phyloP scores from a whole-genome alignment of 2,797 vertebrate species.

The Mormyrus hasselquistii region DNA sequence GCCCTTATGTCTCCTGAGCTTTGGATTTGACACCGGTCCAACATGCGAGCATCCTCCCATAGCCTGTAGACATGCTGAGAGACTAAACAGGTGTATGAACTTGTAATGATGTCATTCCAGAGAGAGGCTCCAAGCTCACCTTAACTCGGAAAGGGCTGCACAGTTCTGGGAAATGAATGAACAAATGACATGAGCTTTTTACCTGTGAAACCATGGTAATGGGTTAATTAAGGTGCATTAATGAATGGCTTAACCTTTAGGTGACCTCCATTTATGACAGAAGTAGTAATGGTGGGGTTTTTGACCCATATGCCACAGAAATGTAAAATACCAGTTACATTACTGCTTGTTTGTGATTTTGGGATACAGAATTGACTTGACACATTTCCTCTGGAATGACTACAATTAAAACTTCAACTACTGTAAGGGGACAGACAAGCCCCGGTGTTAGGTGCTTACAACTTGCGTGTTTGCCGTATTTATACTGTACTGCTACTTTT shows the following conservation, averaged over 20 bases:
- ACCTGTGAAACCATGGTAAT: not conserved
- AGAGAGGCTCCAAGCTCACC: not conserved
- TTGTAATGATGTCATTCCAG: not conserved
- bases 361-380: not conserved
- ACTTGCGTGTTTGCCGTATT: not conserved
- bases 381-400: conserved; percentile 3
- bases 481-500: conserved; percentile 8
- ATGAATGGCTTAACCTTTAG: not conserved
- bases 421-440: not conserved
- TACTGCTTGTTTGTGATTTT: not conserved
- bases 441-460: not conserved
- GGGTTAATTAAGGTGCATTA: not conserved
- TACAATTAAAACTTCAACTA: not conserved
- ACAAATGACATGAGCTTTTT: not conserved
- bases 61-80: not conserved
- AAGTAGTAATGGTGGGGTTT: not conserved
- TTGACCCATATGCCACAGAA: not conserved
- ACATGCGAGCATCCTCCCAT: not conserved
- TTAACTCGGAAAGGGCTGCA: not conserved
- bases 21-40: not conserved
- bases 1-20: not conserved
- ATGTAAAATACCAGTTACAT: not conserved
- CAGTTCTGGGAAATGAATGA: not conserved
- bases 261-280: not conserved
- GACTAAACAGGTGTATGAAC: not conserved